Conservation (phyloP, 2,888 invertebrate species). For the Elysia crispata region DNA sequence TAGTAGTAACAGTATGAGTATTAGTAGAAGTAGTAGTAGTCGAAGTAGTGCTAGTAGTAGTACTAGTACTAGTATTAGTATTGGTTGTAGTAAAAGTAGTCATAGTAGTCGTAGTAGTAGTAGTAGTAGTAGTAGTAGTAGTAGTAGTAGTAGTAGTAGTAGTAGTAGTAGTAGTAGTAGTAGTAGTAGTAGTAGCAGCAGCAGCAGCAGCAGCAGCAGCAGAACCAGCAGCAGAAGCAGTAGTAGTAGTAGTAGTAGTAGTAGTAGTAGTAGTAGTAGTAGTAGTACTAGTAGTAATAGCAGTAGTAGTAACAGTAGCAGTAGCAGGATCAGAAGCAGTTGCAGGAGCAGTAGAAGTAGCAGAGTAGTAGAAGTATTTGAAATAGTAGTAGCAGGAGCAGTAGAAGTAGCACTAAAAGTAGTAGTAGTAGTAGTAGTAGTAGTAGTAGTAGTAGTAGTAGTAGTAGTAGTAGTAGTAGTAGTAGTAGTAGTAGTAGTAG, state of each 20-base stretch:
- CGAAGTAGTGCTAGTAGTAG: too few relatives aligned
- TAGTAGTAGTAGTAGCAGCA: conserved; percentile 13
- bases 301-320: neutral
- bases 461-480: too few relatives aligned
- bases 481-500: too few relatives aligned
- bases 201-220: conserved; percentile 26
- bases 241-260: conserved; percentile 24
- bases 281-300: conserved; percentile 26
- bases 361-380: too few relatives aligned
- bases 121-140: conserved; percentile 3
- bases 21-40: too few relatives aligned
- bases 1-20: conserved; percentile 11
- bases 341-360: too few relatives aligned
- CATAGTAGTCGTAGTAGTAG: too few relatives aligned
- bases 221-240: conserved; percentile 34
- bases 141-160: conserved; percentile 26
- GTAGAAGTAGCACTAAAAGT: neutral
- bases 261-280: conserved; percentile 30
- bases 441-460: conserved; percentile 40
- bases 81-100: too few relatives aligned
- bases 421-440: conserved; percentile 32
- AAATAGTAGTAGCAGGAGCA: too few relatives aligned
- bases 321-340: too few relatives aligned
- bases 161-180: neutral
- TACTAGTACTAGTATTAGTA: too few relatives aligned